A percentile compares a stretch with the other conserved stretches of the same genome.
phyloP scores from a whole-genome alignment of 2,888 invertebrate species.

The Serrognathus titanus region DNA sequence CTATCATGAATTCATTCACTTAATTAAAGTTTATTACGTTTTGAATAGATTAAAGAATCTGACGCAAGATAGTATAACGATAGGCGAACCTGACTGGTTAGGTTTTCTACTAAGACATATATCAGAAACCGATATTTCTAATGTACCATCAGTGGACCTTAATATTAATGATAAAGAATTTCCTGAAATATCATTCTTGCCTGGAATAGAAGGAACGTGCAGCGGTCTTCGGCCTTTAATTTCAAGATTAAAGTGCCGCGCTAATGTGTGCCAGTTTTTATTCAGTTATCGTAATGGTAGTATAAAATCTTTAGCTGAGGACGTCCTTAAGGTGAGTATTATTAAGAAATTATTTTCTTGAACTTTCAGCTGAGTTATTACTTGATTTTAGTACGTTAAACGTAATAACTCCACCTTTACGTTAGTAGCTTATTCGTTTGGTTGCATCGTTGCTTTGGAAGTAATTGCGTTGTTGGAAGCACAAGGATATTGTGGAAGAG shows the following conservation, averaged over 20 bases:
- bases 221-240: conserved; percentile 54
- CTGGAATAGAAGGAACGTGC: conserved; percentile 67
- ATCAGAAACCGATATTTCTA: background rate
- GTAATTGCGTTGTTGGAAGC: conserved; percentile 67
- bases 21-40: too few species aligned
- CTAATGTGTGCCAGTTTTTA: conserved; percentile 55
- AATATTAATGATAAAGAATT: background rate
- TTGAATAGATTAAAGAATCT: too few species aligned
- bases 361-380: too few species aligned
- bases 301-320: conserved; percentile 52
- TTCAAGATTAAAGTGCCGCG: conserved; percentile 51
- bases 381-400: too few species aligned
- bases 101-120: too few species aligned
- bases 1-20: too few species aligned
- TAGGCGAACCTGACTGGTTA: too few species aligned
- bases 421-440: conserved; percentile 84
- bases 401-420: conserved; percentile 52
- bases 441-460: conserved; percentile 71
- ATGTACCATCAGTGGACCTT: conserved; percentile 54
- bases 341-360: too few species aligned
- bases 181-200: conserved; percentile 47
- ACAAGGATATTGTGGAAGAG: conserved; percentile 56
- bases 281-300: conserved; percentile 48
- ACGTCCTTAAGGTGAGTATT: conserved; percentile 53
- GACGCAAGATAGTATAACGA: too few species aligned